Conservation (phyloP, 2,797 vertebrate species). For the Gephyroberyx darwinii region DNA sequence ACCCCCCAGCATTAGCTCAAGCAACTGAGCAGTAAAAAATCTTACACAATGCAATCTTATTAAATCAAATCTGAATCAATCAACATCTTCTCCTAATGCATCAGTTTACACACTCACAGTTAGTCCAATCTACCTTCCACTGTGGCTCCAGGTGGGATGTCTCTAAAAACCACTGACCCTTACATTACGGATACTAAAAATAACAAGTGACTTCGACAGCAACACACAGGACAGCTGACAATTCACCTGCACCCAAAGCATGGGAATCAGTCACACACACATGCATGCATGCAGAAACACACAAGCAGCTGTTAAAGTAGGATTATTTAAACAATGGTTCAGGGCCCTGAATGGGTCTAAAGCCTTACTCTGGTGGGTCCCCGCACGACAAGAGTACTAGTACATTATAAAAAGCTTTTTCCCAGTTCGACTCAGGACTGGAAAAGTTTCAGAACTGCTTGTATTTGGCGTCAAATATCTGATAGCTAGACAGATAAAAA, state of each 20-base stretch:
- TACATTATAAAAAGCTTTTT: neutral
- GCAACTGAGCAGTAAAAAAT: neutral
- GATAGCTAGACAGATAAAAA: slow-evolving; percentile 38
- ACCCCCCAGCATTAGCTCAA: neutral
- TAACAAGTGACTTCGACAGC: slow-evolving; percentile 50
- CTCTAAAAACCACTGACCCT: slow-evolving; percentile 66
- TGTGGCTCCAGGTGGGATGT: slow-evolving; percentile 68
- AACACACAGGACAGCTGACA: slow-evolving; percentile 57
- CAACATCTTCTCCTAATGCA: no score
- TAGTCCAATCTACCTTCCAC: slow-evolving; percentile 40
- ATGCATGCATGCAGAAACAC: slow-evolving; percentile 43
- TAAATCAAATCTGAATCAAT: slow-evolving; percentile 41
- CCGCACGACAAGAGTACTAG: neutral
- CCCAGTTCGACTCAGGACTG: neutral
- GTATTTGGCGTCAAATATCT: slow-evolving; percentile 9
- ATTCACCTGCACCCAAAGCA: slow-evolving; percentile 57
- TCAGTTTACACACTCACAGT: slow-evolving; percentile 37
- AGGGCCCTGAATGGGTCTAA: slow-evolving; percentile 14
- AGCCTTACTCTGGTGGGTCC: neutral
- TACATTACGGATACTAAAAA: slow-evolving; percentile 60
- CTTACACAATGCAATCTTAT: neutral
- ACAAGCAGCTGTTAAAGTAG: slow-evolving; percentile 18
- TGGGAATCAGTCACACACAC: slow-evolving; percentile 46
- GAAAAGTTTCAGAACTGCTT: slow-evolving; percentile 9
- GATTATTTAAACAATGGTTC: slow-evolving; percentile 7